Percentiles rank a stretch among this genome's conserved stretches.
Evolutionary conservation across 1,140 invertebrate species (phyloP).

Genomic region (Brachionus rotundiformis): DNA sequence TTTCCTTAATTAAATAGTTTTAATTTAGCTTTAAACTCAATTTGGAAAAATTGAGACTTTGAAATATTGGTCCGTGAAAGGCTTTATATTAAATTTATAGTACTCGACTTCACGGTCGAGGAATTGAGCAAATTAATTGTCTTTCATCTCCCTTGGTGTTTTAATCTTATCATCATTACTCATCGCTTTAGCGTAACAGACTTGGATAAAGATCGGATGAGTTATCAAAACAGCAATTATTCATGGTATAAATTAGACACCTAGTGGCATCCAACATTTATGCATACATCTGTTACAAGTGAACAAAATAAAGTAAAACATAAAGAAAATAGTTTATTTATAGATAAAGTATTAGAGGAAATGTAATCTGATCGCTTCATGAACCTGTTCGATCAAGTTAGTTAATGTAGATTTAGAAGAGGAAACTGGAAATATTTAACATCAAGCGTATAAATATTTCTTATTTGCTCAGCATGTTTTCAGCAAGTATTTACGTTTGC

Average conservation of each 20-base stretch:
- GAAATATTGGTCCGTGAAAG: background rate
- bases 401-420: background rate
- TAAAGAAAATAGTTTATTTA: background rate
- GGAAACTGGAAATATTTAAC: conserved; percentile 14
- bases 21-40: too few relatives aligned
- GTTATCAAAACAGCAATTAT: conserved; percentile 39
- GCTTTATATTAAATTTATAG: background rate
- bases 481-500: conserved; percentile 30
- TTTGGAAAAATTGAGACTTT: background rate
- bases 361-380: conserved; percentile 4
- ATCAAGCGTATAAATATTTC: conserved; percentile 32
- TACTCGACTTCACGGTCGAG: background rate
- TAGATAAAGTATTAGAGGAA: background rate
- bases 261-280: conserved; percentile 2
- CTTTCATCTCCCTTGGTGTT: background rate
- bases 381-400: conserved; percentile 22
- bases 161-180: background rate
- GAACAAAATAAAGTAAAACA: conserved; percentile 15
- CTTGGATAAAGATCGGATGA: conserved; percentile 24
- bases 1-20: conserved; percentile 1
- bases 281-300: conserved; percentile 40
- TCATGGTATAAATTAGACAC: conserved; percentile 38
- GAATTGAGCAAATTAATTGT: background rate
- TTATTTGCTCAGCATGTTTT: conserved; percentile 47
- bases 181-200: conserved; percentile 16